Evolutionary conservation across 2,113 vertebrate species (phyloP), one percentile per base, ranked within the genome.

Genomic region (Cebus imitator): DNA sequence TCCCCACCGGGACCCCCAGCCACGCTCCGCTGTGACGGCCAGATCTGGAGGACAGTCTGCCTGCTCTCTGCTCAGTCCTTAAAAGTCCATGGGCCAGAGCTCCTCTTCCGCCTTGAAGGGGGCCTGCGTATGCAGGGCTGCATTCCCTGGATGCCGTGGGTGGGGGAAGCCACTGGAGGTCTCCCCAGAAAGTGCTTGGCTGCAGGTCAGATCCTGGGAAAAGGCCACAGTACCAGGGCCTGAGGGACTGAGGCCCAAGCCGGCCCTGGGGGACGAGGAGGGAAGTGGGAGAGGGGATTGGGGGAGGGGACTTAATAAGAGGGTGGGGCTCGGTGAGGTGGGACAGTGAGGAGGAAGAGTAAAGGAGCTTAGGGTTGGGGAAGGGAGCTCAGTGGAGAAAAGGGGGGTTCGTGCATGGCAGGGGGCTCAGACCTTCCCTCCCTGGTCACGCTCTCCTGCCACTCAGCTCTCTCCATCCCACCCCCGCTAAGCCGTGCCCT

Each of bases 11-110:
- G 87, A 52, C 18, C 0, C 32, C 64, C 7, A 1, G 95, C 95
- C 97, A 96, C 78, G 90, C 23, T 88, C 70, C 32, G 48, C 64
- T 50, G 25, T 43, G 50, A 10, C 35, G 20, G 68, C 95, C 87
- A 78, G 89, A 93, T 86, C 73, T 2, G 1, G 89, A 95, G 73
- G 66, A 84, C 87, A 68, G 92, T 57, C 58, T 3, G 66, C 70
- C 75, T 0, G 3, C 76, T 97, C 96, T 48, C 35, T 12, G 25
- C 37, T 89, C 61, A 76, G 94, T 96, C 98, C 98, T 97, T 98
- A 96, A 98, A 97, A 98, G 98, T 97, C 97, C 96, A 88, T 64
- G 6, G 0, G 80, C 66, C 45, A 6, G 10, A 93, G 78, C 12
- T 50, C 48, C 40, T 45, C 83, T 88, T 79, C 90, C 1, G 3